Percentiles rank a stretch among this genome's conserved stretches.
phyloP scores from a whole-genome alignment of 2,888 invertebrate species.

The Epistrophe grossulariae region DNA sequence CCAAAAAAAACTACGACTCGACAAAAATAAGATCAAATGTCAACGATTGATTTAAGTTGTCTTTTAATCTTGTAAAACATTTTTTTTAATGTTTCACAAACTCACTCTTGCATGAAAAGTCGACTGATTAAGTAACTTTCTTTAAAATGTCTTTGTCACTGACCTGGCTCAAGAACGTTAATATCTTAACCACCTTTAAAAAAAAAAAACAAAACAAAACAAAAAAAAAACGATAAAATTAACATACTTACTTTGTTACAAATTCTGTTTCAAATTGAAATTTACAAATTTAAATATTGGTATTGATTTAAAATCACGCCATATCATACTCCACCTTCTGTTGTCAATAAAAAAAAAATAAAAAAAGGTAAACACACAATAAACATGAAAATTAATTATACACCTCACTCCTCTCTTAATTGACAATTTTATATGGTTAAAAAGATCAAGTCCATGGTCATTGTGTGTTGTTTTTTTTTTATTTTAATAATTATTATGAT shows the following conservation, averaged over 20 bases:
- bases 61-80: too few species aligned
- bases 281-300: not conserved
- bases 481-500: conserved; percentile 10
- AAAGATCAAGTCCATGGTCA: conserved; percentile 70
- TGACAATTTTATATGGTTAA: conserved; percentile 13
- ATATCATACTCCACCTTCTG: not conserved
- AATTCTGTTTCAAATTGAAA: conserved; percentile 1
- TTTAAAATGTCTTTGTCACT: not conserved
- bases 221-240: not conserved
- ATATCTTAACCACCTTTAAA: not conserved
- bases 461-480: not conserved
- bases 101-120: not conserved
- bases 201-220: not conserved
- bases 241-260: not conserved
- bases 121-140: not conserved
- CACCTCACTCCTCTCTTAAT: conserved; percentile 8
- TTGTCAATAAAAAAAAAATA: conserved; percentile 16
- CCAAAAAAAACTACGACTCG: too few species aligned
- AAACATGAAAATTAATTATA: conserved; percentile 18
- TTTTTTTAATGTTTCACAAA: too few species aligned
- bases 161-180: conserved; percentile 6
- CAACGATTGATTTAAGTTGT: too few species aligned
- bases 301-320: not conserved
- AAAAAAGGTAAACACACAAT: conserved; percentile 8
- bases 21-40: too few species aligned